These are phyloP conservation scores for Thamnaconus septentrionalis DNA, from an alignment of 2,113 vertebrate genomes.

Conservation along the genomic window DNA sequence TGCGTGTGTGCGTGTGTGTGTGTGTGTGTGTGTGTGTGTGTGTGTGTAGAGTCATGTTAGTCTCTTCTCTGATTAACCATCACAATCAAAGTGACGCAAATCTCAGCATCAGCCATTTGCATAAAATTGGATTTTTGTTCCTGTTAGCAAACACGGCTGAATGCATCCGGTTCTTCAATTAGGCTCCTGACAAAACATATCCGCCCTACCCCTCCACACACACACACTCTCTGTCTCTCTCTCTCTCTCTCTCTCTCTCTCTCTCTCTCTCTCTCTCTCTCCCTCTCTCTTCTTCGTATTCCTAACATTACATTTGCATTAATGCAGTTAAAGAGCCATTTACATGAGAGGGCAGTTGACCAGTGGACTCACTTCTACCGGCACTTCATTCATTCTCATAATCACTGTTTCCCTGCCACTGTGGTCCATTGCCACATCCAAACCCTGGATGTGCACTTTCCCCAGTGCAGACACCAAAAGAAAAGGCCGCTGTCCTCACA, in stretches of 20 bases:
- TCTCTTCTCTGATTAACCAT: conserved; percentile 28
- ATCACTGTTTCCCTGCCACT: too few species aligned
- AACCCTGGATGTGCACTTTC: too few species aligned
- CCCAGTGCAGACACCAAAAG: too few species aligned
- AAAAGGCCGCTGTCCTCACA: too few species aligned
- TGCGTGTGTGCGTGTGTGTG: conserved; percentile 19
- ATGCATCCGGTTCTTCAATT: conserved; percentile 32
- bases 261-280: too few species aligned
- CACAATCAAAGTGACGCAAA: conserved; percentile 52
- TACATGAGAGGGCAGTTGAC: too few species aligned
- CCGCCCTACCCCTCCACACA: neutral
- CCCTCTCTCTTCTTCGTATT: too few species aligned
- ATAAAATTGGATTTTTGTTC: conserved; percentile 59
- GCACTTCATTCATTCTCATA: too few species aligned
- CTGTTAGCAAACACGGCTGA: conserved; percentile 47
- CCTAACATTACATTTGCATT: too few species aligned
- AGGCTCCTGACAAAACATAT: conserved; percentile 1
- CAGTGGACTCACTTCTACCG: too few species aligned
- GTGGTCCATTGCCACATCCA: too few species aligned
- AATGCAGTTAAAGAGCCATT: too few species aligned
- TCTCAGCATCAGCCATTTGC: conserved; percentile 42
- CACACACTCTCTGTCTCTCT: neutral
- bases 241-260: neutral
- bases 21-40: neutral
- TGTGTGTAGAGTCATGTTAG: conserved; percentile 9